Evolutionary conservation across 2,888 invertebrate genomes (phyloP).

Genomic region (Nomada fucata): DNA sequence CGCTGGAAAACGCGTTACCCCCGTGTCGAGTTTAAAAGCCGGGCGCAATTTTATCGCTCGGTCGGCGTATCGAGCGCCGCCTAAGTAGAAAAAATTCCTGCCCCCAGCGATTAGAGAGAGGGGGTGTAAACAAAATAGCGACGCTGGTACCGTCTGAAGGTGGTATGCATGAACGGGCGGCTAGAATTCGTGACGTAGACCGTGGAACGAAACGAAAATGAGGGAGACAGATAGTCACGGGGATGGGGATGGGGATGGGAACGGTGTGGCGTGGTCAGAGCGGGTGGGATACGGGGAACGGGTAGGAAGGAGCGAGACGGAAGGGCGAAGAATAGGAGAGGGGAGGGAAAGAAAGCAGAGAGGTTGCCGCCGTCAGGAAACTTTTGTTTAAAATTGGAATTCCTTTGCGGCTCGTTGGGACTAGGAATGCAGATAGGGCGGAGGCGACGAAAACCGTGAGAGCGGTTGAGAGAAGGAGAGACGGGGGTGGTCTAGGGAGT

Average conservation of each 20-base stretch:
- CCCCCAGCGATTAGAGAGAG: conserved; percentile 38
- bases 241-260: conserved; percentile 32
- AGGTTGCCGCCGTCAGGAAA: conserved; percentile 79
- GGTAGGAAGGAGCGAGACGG: conserved; percentile 10
- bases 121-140: conserved; percentile 52
- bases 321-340: conserved; percentile 25
- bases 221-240: background rate
- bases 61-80: conserved; percentile 2
- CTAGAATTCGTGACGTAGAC: conserved; percentile 69
- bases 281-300: conserved; percentile 16
- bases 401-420: conserved; percentile 81
- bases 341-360: conserved; percentile 58
- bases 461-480: conserved; percentile 58
- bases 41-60: conserved; percentile 30
- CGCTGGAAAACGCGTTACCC: background rate
- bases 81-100: conserved; percentile 18
- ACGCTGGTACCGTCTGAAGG: conserved; percentile 35
- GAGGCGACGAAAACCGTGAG: conserved; percentile 74
- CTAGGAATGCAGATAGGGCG: conserved; percentile 81
- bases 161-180: conserved; percentile 72
- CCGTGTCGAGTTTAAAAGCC: conserved; percentile 27
- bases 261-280: conserved; percentile 26
- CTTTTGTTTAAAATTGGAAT: conserved; percentile 82
- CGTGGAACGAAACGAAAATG: background rate
- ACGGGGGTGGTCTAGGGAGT: conserved; percentile 28